Evolutionary conservation across 2,888 invertebrate species (phyloP).

Genomic region (Lepidochrysops patricia): DNA sequence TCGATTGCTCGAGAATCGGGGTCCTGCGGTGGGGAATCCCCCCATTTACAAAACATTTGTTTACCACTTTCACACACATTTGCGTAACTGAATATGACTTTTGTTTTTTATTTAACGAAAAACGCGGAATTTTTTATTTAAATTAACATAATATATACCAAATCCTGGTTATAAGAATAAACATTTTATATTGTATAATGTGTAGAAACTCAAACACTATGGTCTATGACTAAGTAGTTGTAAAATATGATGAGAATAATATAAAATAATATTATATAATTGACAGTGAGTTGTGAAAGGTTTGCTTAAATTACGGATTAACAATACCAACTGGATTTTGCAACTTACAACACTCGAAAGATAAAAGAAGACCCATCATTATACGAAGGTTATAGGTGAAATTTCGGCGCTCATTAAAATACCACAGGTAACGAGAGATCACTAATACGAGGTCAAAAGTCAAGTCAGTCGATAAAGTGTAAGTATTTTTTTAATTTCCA

Average conservation of each 20-base stretch:
- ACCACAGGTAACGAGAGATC: neutral
- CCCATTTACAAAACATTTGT: neutral
- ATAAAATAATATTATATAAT: no score
- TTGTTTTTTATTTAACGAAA: slow-evolving; percentile 2
- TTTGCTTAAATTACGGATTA: neutral
- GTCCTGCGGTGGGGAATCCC: neutral
- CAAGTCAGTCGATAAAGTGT: no score
- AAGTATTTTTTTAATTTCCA: no score
- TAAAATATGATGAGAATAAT: no score
- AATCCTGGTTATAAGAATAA: neutral
- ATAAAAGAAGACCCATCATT: neutral
- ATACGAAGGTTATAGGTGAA: neutral
- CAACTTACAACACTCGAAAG: neutral
- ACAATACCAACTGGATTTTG: neutral
- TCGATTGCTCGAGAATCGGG: no score
- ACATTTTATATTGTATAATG: neutral
- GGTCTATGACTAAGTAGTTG: no score
- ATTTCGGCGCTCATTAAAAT: neutral
- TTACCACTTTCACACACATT: slow-evolving; percentile 6
- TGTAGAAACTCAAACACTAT: neutral
- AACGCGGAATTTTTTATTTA: neutral
- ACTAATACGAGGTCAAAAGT: neutral
- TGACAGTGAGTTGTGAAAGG: neutral
- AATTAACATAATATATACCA: neutral
- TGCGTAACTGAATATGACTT: slow-evolving; percentile 3